phyloP scores from a whole-genome alignment of 92 coral and sea anemone genomes.

The Galaxea fascicularis region DNA sequence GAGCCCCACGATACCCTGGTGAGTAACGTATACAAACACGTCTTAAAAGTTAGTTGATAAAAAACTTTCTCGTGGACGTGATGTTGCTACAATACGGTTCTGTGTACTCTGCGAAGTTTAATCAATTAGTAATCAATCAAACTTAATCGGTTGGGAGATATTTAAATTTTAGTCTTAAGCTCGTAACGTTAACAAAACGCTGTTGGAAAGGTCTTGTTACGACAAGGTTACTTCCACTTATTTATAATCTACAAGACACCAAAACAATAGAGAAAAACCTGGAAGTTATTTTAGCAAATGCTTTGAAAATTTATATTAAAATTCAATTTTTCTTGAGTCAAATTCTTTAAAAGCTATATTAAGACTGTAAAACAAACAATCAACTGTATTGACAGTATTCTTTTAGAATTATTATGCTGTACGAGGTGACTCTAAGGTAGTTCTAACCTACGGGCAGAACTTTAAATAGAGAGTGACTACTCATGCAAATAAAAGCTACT shows the following conservation, averaged over 20 bases:
- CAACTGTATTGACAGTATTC: background rate
- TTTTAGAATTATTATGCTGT: too few species aligned
- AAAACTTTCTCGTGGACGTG: constrained; percentile 4
- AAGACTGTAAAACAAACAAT: background rate
- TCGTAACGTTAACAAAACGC: background rate
- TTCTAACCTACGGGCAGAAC: too few species aligned
- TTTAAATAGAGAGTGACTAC: too few species aligned
- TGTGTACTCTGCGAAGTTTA: background rate
- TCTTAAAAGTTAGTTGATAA: background rate
- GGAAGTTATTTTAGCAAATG: background rate
- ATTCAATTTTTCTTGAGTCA: background rate
- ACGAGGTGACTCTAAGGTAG: too few species aligned
- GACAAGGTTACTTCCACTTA: background rate
- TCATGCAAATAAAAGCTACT: too few species aligned
- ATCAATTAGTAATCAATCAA: background rate
- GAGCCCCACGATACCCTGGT: constrained; percentile 3
- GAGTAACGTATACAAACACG: constrained; percentile 8
- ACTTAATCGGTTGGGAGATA: too few species aligned
- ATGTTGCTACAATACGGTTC: constrained; percentile 3
- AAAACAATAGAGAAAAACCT: background rate
- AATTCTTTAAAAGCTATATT: too few species aligned
- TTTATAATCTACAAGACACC: background rate
- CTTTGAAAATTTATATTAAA: background rate
- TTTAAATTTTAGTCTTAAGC: too few species aligned
- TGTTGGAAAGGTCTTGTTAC: background rate